Base-by-base conservation (phyloP, 2,113 vertebrate genomes). In the Crotalus viridis region DNA sequence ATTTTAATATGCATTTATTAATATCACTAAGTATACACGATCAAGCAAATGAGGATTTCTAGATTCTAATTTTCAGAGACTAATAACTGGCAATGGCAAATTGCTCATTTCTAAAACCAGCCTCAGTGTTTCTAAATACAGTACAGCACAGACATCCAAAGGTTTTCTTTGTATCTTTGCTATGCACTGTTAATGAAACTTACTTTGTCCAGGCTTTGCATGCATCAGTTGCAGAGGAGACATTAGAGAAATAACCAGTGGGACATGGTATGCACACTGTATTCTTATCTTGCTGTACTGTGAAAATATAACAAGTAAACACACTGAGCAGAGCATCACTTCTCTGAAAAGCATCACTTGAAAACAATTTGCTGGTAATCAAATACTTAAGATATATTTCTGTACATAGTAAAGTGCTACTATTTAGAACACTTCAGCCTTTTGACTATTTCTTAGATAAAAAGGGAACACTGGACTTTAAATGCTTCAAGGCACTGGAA, bases 161-260 rank as follows among this genome's bases (percentile, higher is more conserved):
- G 43, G 33, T 28, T 57, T 93, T 51, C 93, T 69, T 12, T 21
- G 85, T 43, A 3, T n/a, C 64, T 59, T n/a, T 51, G 0, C 6
- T 17, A 17, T 61, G 24, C 89, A 90, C 48, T 33, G 21, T 15
- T 94, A 91, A 10, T 59, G n/a, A 33, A 13, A 97, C 99, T 98
- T 97, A 99, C 99, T 98, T 98, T 51, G 98, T 99, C 99, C 99
- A 99, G 52, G 94, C 96, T 97, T 97, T 98, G 97, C 99, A 99
- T 3, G 95, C 89, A 0, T 98, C 98, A 0, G 91, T 97, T 69
- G 98, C 96, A n/a, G 98, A 98, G 57, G 94, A 93, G 2, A 94
- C 43, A 4, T 97, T 95, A 0, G 99, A 99, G 97, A 98, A 99
- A 96, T 97, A 98, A 93, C 99, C 99, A 10, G 92, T 90, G 17